Conservation (phyloP, 2,888 invertebrate species). For the Erynnis tages region DNA sequence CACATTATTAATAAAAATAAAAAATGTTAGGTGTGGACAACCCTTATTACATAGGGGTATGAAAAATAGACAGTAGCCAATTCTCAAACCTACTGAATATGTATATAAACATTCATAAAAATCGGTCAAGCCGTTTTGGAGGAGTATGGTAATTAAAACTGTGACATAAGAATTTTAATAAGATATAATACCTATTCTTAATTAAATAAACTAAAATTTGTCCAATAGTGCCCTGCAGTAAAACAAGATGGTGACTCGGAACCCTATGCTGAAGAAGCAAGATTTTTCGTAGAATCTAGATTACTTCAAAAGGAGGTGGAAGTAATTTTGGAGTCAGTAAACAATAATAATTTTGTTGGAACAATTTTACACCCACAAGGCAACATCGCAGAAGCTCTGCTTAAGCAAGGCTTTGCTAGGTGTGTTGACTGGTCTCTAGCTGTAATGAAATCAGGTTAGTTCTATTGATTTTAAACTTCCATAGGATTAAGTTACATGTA, state of each 20-base stretch:
- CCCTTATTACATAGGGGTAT: no score
- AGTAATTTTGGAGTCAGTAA: conserved; percentile 94
- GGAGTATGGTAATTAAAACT: no score
- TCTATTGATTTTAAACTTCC: background rate
- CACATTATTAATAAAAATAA: no score
- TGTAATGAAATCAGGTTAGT: conserved; percentile 65
- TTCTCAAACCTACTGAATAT: no score
- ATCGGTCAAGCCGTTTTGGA: no score
- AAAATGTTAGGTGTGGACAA: no score
- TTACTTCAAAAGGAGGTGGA: conserved; percentile 95
- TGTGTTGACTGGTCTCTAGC: conserved; percentile 83
- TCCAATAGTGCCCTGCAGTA: conserved; percentile 86
- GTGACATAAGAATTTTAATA: no score
- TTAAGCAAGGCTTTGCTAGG: conserved; percentile 95
- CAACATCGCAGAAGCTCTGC: conserved; percentile 96
- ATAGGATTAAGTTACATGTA: background rate
- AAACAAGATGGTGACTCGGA: conserved; percentile 88
- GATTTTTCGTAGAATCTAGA: conserved; percentile 95
- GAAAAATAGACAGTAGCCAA: no score
- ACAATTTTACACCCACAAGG: conserved; percentile 95
- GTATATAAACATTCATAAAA: no score
- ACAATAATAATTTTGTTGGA: conserved; percentile 96
- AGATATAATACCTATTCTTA: conserved; percentile 5
- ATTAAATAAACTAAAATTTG: no score
- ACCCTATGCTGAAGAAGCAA: conserved; percentile 92